phyloP scores from a whole-genome alignment of 37 sponge, comb jelly and placozoan genomes.

The Haliclona indistincta region DNA sequence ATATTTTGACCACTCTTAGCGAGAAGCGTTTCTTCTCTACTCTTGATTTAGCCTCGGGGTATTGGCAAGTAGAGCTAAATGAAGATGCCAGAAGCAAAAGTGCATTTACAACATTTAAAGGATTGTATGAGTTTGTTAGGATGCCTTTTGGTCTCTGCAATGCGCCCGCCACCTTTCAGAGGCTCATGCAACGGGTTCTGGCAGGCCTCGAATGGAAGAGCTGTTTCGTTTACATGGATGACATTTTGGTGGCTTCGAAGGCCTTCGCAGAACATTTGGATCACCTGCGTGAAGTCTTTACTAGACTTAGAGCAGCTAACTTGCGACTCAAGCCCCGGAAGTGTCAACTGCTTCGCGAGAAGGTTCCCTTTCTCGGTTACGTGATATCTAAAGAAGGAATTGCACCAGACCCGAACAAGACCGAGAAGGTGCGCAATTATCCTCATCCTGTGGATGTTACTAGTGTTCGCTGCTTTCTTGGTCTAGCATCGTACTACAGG shows the following conservation, averaged over 20 bases:
- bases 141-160: too few species aligned
- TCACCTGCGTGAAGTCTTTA: slow-evolving; percentile 45
- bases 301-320: slow-evolving; percentile 5
- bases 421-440: slow-evolving; percentile 13
- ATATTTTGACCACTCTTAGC: too few species aligned
- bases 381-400: slow-evolving; percentile 42
- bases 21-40: too few species aligned
- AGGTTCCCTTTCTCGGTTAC: slow-evolving; percentile 23
- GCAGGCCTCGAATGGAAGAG: too few species aligned
- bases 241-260: slow-evolving; percentile 35
- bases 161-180: too few species aligned
- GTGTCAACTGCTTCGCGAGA: slow-evolving; percentile 1
- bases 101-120: too few species aligned
- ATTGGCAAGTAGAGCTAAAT: too few species aligned
- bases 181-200: too few species aligned
- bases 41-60: too few species aligned
- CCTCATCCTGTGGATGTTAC: slow-evolving; percentile 38
- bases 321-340: slow-evolving; percentile 28
- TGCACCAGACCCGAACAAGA: slow-evolving; percentile 36
- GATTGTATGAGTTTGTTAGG: too few species aligned
- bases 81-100: too few species aligned
- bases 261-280: slow-evolving; percentile 22
- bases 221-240: slow-evolving; percentile 38
- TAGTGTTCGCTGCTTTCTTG: slow-evolving; percentile 23
- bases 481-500: slow-evolving; percentile 45